phyloP scores from a whole-genome alignment of 2,797 vertebrate genomes.

The Acanthurus tractus region DNA sequence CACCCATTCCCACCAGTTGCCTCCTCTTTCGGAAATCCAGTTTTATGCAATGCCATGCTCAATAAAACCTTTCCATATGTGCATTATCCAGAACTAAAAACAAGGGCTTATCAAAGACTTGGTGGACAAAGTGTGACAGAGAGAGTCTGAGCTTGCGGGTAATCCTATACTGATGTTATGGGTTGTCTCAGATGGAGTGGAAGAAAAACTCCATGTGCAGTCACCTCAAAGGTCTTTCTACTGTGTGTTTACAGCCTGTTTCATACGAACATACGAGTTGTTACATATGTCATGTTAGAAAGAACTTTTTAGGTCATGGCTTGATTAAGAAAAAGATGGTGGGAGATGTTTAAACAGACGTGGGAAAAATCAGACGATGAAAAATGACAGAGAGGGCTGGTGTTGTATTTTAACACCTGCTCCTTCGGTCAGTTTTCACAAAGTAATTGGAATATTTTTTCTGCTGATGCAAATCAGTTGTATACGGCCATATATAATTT shows the following conservation, averaged over 20 bases:
- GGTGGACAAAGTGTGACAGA: slow-evolving; percentile 59
- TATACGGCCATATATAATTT: slow-evolving; percentile 25
- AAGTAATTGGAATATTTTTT: slow-evolving; percentile 29
- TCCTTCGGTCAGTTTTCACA: slow-evolving; percentile 34
- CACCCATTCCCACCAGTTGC: slow-evolving; percentile 51
- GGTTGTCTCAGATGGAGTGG: slow-evolving; percentile 54
- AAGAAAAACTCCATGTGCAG: slow-evolving; percentile 50
- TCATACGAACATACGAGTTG: slow-evolving; percentile 1
- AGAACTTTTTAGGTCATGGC: slow-evolving; percentile 10
- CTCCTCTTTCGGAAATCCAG: slow-evolving; percentile 74
- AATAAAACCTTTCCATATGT: slow-evolving; percentile 80
- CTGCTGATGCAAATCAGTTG: slow-evolving; percentile 28
- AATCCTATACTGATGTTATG: slow-evolving; percentile 71
- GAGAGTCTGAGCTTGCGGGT: slow-evolving; percentile 58
- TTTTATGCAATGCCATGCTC: slow-evolving; percentile 75
- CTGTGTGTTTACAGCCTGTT: slow-evolving; percentile 27
- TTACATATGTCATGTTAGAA: slow-evolving; percentile 32
- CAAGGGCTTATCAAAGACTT: slow-evolving; percentile 74
- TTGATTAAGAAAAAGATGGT: slow-evolving; percentile 9
- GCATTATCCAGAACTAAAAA: slow-evolving; percentile 76
- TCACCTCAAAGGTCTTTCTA: slow-evolving; percentile 47
- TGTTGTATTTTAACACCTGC: slow-evolving; percentile 44
- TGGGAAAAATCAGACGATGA: slow-evolving; percentile 9
- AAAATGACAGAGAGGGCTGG: slow-evolving; percentile 20
- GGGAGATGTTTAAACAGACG: slow-evolving; percentile 39